Percentiles rank a stretch among this genome's conserved stretches.
phyloP scores from a whole-genome alignment of 2,113 vertebrate genomes.

The Grallaria varia region DNA sequence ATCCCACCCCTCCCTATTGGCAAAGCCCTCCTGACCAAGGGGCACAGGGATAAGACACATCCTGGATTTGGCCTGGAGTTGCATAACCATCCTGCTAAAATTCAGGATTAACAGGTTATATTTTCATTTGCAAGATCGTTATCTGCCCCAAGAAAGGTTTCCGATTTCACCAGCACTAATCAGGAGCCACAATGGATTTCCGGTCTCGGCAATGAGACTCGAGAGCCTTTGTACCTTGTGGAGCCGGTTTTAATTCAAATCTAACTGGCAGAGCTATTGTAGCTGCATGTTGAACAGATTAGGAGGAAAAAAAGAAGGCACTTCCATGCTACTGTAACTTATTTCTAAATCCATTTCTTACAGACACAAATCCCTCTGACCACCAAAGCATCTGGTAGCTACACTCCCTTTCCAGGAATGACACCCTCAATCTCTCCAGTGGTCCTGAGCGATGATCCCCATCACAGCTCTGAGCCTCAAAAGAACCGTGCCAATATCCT shows the following conservation, averaged over 20 bases:
- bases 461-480: background rate
- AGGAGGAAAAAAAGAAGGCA: background rate
- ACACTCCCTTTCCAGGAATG: background rate
- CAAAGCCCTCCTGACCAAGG: background rate
- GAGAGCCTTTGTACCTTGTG: conserved; percentile 18
- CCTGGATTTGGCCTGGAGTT: conserved; percentile 10
- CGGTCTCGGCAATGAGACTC: background rate
- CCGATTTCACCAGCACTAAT: conserved; percentile 62
- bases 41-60: background rate
- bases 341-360: background rate
- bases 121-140: conserved; percentile 43
- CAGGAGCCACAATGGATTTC: conserved; percentile 60
- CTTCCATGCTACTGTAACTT: background rate
- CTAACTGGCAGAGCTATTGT: background rate
- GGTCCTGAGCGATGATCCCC: background rate
- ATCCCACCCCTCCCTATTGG: background rate
- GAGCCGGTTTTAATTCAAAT: conserved; percentile 44
- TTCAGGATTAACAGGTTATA: conserved; percentile 65
- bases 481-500: background rate
- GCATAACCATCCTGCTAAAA: conserved; percentile 20
- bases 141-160: conserved; percentile 53
- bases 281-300: conserved; percentile 32
- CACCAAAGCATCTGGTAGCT: background rate
- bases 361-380: background rate
- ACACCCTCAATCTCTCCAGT: background rate